phyloP scores from a whole-genome alignment of 1,140 invertebrate genomes.

The Anastatus disparis region DNA sequence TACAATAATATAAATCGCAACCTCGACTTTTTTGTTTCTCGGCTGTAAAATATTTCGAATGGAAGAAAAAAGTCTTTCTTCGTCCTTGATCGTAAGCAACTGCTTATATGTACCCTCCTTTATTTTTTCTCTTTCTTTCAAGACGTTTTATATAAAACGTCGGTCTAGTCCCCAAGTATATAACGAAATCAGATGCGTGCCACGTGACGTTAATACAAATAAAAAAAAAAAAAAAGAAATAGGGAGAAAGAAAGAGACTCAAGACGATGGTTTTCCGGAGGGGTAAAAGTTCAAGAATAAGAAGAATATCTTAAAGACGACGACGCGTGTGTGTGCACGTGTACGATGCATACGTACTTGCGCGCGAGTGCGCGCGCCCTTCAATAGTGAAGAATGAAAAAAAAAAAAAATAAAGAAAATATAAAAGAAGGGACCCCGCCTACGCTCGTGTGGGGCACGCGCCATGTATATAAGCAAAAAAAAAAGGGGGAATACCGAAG shows the following conservation, averaged over 20 bases:
- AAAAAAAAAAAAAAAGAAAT: not conserved
- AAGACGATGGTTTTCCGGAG: constrained; percentile 8
- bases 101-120: too few relatives aligned
- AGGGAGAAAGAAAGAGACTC: not conserved
- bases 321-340: too few relatives aligned
- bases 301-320: constrained; percentile 7
- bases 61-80: constrained; percentile 45
- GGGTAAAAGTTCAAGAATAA: not conserved
- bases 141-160: not conserved
- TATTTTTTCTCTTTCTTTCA: too few relatives aligned
- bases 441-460: constrained; percentile 68
- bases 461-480: constrained; percentile 49
- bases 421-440: constrained; percentile 57
- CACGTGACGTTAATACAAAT: constrained; percentile 22
- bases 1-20: not conserved
- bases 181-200: constrained; percentile 32
- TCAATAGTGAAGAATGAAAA: constrained; percentile 46
- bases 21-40: constrained; percentile 18
- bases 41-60: too few relatives aligned
- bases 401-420: too few relatives aligned
- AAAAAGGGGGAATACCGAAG: constrained; percentile 58
- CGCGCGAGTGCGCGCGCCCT: constrained; percentile 6
- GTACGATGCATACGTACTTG: too few relatives aligned
- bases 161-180: not conserved
- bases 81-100: too few relatives aligned